Conservation (phyloP, 2,113 vertebrate species). For the Castor canadensis region DNA sequence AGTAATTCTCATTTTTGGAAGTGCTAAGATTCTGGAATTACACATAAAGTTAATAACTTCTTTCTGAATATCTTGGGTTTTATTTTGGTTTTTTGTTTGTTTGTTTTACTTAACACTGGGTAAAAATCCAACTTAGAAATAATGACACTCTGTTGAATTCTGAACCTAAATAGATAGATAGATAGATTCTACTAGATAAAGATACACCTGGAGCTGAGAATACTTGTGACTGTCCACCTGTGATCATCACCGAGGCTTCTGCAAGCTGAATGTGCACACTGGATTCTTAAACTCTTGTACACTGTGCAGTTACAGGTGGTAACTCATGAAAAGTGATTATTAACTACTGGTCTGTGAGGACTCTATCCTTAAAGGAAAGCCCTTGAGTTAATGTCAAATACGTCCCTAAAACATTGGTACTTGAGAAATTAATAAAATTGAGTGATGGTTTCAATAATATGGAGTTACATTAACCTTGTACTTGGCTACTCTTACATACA, state of each 20-base stretch:
- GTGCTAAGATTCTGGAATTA: conserved; percentile 32
- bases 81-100: not conserved
- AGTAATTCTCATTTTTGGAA: conserved; percentile 60
- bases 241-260: not conserved
- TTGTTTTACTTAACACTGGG: not conserved
- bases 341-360: not conserved
- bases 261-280: not conserved
- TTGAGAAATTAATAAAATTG: conserved; percentile 50
- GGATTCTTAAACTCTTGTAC: not conserved
- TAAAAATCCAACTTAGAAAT: not conserved
- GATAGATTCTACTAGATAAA: not conserved
- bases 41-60: not conserved
- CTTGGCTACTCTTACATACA: not conserved
- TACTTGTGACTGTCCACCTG: not conserved
- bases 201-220: not conserved
- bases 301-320: not conserved
- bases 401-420: conserved; percentile 15
- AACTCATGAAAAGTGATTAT: conserved; percentile 8
- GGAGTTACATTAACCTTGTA: not conserved
- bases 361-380: conserved; percentile 3
- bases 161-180: too few species aligned
- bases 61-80: conserved; percentile 8
- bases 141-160: not conserved
- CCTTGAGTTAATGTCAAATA: conserved; percentile 37
- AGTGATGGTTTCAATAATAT: conserved; percentile 28